Percentiles rank a stretch among this genome's conserved stretches.
phyloP scores from a whole-genome alignment of 2,888 invertebrate genomes.

The Epinotia bilunana region DNA sequence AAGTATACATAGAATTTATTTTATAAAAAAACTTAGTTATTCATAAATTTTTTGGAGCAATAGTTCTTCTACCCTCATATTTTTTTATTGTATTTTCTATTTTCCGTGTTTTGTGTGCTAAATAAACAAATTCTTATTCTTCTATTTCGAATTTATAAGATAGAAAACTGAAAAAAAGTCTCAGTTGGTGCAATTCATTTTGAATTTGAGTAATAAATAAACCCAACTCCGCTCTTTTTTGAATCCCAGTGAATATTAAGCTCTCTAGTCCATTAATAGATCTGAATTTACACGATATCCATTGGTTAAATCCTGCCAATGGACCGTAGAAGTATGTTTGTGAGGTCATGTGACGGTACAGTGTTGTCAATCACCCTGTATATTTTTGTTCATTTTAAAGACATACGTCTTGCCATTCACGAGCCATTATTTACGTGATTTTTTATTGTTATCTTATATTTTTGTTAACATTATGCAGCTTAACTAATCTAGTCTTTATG shows the following conservation, averaged over 20 bases:
- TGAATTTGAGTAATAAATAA: no score
- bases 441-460: constrained; percentile 47
- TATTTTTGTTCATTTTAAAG: constrained; percentile 45
- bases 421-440: constrained; percentile 39
- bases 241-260: no score
- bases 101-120: no score
- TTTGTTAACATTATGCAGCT: constrained; percentile 56
- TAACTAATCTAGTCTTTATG: constrained; percentile 65
- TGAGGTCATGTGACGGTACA: background rate
- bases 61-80: no score
- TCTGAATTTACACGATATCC: background rate
- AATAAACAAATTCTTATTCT: no score
- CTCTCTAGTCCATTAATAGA: background rate
- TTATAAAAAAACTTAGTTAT: no score
- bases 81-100: no score
- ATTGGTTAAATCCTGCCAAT: background rate
- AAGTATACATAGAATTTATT: background rate
- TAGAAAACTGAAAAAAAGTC: no score
- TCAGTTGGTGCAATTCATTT: no score
- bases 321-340: background rate
- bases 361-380: background rate
- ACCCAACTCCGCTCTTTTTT: no score
- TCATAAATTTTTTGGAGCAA: no score
- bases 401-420: constrained; percentile 35
- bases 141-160: no score